Percentiles rank a stretch among this genome's conserved stretches.
Evolutionary conservation across 2,113 vertebrate genomes (phyloP).

Genomic region (Melanerpes aurifrons): DNA sequence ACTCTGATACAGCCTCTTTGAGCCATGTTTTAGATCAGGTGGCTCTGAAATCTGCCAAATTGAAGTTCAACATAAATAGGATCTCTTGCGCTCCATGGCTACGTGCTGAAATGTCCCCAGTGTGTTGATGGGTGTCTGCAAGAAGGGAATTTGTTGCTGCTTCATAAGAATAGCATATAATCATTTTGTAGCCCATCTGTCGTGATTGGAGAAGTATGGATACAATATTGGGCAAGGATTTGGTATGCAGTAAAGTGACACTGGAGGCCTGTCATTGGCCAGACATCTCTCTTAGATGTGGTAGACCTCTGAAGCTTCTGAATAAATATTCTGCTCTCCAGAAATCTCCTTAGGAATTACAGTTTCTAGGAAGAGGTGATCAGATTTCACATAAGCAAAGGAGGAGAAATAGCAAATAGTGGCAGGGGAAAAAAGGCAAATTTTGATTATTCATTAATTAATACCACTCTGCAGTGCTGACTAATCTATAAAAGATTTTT

Average conservation of each 20-base stretch:
- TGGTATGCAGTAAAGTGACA: neutral
- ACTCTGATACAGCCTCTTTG: neutral
- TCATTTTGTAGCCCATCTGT: neutral
- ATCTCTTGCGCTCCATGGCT: neutral
- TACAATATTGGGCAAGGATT: neutral
- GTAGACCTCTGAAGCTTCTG: neutral
- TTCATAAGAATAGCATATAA: neutral
- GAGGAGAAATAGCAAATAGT: neutral
- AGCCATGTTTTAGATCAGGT: neutral
- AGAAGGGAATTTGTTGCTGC: neutral
- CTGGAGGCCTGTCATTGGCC: neutral
- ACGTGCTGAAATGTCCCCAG: neutral
- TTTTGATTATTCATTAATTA: neutral
- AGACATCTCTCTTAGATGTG: neutral
- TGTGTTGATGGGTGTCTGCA: neutral
- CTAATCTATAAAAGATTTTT: neutral
- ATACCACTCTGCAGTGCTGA: neutral
- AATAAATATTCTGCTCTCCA: neutral
- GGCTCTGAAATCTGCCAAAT: slow-evolving; percentile 11
- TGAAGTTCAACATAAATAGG: neutral
- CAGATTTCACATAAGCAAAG: neutral
- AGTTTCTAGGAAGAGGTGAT: neutral
- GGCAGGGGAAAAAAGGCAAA: neutral
- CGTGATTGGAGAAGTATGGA: neutral
- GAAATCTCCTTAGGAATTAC: neutral